These are phyloP conservation scores for Scaptomyza parva DNA, from an alignment of 2,888 invertebrate species.

Conservation along the genomic window DNA sequence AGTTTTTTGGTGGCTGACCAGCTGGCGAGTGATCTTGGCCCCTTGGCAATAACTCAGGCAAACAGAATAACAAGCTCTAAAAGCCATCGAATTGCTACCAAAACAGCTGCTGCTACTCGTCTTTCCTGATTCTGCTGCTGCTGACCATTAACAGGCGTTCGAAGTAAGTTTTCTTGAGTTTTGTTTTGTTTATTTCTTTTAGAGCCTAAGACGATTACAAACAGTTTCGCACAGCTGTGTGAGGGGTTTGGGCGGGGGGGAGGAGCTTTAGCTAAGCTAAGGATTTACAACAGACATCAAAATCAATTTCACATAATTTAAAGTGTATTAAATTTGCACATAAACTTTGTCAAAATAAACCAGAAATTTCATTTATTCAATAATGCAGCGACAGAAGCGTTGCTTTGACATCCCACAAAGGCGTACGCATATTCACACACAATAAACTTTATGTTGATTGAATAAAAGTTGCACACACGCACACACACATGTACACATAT, in stretches of 20 bases:
- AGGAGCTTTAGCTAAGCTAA: slow-evolving; percentile 27
- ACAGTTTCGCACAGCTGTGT: slow-evolving; percentile 24
- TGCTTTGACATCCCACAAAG: slow-evolving; percentile 51
- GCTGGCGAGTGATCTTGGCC: slow-evolving; percentile 33
- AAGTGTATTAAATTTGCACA: slow-evolving; percentile 57
- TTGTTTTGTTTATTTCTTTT: slow-evolving; percentile 38
- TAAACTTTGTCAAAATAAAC: slow-evolving; percentile 58
- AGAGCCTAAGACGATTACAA: slow-evolving; percentile 45
- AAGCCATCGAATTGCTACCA: slow-evolving; percentile 52
- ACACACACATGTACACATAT: slow-evolving; percentile 2
- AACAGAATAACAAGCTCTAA: slow-evolving; percentile 48
- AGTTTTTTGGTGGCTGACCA: slow-evolving; percentile 60
- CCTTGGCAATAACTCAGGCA: slow-evolving; percentile 38
- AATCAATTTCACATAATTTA: slow-evolving; percentile 72
- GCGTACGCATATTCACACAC: slow-evolving; percentile 60
- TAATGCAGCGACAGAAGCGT: slow-evolving; percentile 49
- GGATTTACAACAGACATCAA: slow-evolving; percentile 39
- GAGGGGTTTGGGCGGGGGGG: no score
- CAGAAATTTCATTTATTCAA: slow-evolving; percentile 58
- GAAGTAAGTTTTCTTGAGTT: slow-evolving; percentile 40
- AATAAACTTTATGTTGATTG: slow-evolving; percentile 75
- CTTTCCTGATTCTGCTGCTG: slow-evolving; percentile 28
- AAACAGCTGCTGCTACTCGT: slow-evolving; percentile 46
- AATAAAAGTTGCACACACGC: slow-evolving; percentile 60
- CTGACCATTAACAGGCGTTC: slow-evolving; percentile 56